Base-by-base conservation (phyloP, 2,113 vertebrate species). In the Cynocephalus volans region DNA sequence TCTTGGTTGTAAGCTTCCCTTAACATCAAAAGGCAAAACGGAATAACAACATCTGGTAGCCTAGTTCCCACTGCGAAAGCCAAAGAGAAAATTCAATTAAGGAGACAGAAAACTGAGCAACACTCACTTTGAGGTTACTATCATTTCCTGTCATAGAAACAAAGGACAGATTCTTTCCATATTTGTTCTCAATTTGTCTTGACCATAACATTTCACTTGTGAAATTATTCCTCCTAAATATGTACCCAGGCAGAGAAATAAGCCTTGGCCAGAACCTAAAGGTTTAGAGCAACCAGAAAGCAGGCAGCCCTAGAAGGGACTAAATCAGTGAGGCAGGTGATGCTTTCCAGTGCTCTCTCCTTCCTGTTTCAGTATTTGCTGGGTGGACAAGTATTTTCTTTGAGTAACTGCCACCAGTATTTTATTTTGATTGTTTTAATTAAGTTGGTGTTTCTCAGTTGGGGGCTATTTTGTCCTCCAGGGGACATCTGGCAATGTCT, bases 81-180 rank as follows among this genome's bases (percentile, higher is more conserved):
- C 70, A 76, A 58, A 72, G 48, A 95, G 83, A 93, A 97, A 97
- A 97, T 96, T 88, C 90, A 93, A 92, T 96, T 96, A 96, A 92
- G 80, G 60, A 88, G 58, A 80, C 72, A 94, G 36, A 92, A 90
- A 93, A 79, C 81, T 90, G 58, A 96, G 92, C 45, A 72, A 90
- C 92, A 45, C 60, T 94, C 60, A 18, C 75, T 92, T 92, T 90
- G 92, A 73, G 92, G 65, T 92, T 84, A 50, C 58, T 94, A 58
- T 88, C 69, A 85, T 94, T 97, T 97, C 90, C 96, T 93, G 84
- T 58, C 90, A 54, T 84, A 70, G 58, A 95, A 96, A 95, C 89
- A 93, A 88, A 90, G 75, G 90, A 83, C 79, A 97, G 73, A 69
- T 90, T 92, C 80, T 85, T 94, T 75, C 80, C 93, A 21, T 92